Percentiles rank a stretch among this genome's conserved stretches.
phyloP scores from a whole-genome alignment of 2,888 invertebrate species.

The Oxytorus armatus region DNA sequence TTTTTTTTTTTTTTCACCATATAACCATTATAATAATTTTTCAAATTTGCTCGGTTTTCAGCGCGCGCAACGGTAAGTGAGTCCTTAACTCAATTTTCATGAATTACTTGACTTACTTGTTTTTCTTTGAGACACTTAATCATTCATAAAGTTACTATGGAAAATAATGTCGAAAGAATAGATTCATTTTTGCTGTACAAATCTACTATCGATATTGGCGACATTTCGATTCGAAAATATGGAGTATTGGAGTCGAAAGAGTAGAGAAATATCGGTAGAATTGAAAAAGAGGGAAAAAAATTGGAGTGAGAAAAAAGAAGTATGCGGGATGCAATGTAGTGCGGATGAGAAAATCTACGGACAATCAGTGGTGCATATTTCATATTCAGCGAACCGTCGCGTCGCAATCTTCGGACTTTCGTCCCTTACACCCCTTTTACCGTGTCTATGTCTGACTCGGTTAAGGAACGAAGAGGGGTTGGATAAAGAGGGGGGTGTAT shows the following conservation, averaged over 20 bases:
- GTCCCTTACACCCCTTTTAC: conserved; percentile 3
- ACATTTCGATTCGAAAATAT: not conserved
- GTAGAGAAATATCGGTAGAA: conserved; percentile 28
- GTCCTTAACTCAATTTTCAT: too few relatives aligned
- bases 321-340: conserved; percentile 13
- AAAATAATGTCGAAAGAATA: not conserved
- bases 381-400: conserved; percentile 77
- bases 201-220: not conserved
- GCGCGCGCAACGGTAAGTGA: too few relatives aligned
- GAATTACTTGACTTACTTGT: too few relatives aligned
- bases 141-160: too few relatives aligned
- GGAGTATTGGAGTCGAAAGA: conserved; percentile 5
- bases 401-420: conserved; percentile 75
- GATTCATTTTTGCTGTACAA: not conserved
- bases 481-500: conserved; percentile 45
- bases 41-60: too few relatives aligned
- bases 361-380: conserved; percentile 78
- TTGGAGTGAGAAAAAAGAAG: conserved; percentile 40
- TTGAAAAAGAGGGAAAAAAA: conserved; percentile 22
- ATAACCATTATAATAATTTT: too few relatives aligned
- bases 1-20: too few relatives aligned
- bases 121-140: too few relatives aligned
- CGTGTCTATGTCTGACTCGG: too few relatives aligned
- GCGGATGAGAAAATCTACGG: conserved; percentile 68
- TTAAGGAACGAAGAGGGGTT: conserved; percentile 28